Evolutionary conservation across 1,140 invertebrate genomes (phyloP).

Genomic region (Heliconius eleuchia): DNA sequence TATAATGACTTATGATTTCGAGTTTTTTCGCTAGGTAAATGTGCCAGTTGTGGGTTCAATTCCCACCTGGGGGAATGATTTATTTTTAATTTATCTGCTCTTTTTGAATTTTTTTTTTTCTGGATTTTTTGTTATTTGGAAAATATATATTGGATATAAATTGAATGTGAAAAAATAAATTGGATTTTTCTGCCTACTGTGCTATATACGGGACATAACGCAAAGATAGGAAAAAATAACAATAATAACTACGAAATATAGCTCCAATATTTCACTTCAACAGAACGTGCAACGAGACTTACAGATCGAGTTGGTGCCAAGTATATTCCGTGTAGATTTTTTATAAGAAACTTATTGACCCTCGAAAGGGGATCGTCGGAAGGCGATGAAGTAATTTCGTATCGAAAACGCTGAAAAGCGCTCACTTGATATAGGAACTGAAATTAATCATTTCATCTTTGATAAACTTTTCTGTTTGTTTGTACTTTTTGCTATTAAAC

Average conservation of each 20-base stretch:
- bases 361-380: slow-evolving; percentile 39
- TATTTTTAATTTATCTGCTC: too few species aligned
- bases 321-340: slow-evolving; percentile 43
- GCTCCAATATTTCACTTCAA: slow-evolving; percentile 24
- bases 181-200: too few species aligned
- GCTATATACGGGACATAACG: too few species aligned
- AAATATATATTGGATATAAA: too few species aligned
- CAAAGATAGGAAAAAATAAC: too few species aligned
- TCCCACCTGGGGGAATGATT: too few species aligned
- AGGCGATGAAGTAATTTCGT: slow-evolving; percentile 49
- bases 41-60: too few species aligned
- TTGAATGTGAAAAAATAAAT: too few species aligned
- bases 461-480: not conserved
- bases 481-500: not conserved
- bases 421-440: slow-evolving; percentile 40
- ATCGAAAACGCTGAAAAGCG: slow-evolving; percentile 45
- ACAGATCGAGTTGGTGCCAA: slow-evolving; percentile 32
- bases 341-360: slow-evolving; percentile 49
- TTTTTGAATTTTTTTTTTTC: too few species aligned
- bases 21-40: too few species aligned
- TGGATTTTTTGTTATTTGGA: too few species aligned
- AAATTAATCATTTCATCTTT: slow-evolving; percentile 41
- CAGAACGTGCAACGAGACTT: slow-evolving; percentile 21
- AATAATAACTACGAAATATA: not conserved
- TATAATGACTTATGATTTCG: too few species aligned